Conservation (phyloP, 2,797 vertebrate genomes). For the Telmatherina bonti region DNA sequence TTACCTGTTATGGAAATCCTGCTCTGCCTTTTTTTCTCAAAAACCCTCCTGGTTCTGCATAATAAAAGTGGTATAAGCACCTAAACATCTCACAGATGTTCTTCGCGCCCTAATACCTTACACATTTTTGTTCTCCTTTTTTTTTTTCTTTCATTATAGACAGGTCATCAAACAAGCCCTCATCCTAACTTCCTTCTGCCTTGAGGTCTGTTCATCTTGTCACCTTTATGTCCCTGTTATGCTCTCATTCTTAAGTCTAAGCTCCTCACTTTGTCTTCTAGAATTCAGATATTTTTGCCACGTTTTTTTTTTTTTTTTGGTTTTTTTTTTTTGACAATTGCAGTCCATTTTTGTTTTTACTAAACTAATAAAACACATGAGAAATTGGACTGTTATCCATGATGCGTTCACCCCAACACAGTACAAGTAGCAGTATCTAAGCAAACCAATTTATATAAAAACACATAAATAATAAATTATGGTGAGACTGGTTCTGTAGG, state of each 20-base stretch:
- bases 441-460: background rate
- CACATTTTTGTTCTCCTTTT: background rate
- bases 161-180: constrained; percentile 28
- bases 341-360: too few species aligned
- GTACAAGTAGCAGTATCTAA: too few species aligned
- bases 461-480: too few species aligned
- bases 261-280: constrained; percentile 21
- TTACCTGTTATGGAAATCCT: too few species aligned
- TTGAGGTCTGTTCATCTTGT: constrained; percentile 10
- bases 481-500: too few species aligned
- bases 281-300: constrained; percentile 27
- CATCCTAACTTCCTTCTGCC: constrained; percentile 10
- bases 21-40: background rate
- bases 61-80: background rate
- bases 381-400: too few species aligned
- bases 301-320: too few species aligned
- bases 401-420: too few species aligned
- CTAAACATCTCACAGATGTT: background rate
- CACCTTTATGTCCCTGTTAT: constrained; percentile 25
- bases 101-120: background rate
- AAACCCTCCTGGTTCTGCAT: too few species aligned
- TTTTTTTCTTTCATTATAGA: constrained; percentile 8
- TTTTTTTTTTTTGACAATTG: too few species aligned
- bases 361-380: too few species aligned
- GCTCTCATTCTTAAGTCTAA: constrained; percentile 3